Evolutionary conservation across 2,888 invertebrate genomes (phyloP), one percentile per base, ranked within the genome.

Genomic region (Spodoptera exigua): DNA sequence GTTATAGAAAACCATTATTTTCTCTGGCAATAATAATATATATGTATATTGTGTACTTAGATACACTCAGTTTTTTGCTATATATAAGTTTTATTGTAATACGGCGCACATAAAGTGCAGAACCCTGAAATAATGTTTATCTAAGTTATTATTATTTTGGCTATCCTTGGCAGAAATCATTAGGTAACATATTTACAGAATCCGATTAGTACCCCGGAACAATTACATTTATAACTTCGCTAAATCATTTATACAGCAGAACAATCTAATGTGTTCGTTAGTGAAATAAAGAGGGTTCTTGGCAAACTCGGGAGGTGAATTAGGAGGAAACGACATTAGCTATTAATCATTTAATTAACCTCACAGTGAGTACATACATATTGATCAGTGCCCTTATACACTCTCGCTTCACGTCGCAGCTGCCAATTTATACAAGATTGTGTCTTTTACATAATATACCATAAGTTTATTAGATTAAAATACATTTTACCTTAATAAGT

Each of bases 361-460:
- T 62, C 76, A 61, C 49, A 61, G 72, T 64, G 36, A 75, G 53
- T 64, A 71, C 56, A 64, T 78, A 69, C 67, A 67, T 67, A 72
- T 60, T 49, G 51, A 45, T 55, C 34, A 37, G 70, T 73, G 55
- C 55, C 44, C 44, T 35, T 35, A 54, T 54, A 67, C 68, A 60
- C 35, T 34, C 46, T 47, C 52, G 34, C 70, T 39, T 57, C 51
- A 53, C 34, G 32, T 48, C 43, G 53, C 56, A 60, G 71, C 60
- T 74, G 71, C 70, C 64, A 56, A 63, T 74, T 64, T 57, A 70
- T 62, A 70, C 53, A 70, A 54, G 49, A 54, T 60, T 60, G 74
- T 71, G 71, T 70, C 64, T 71, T 71, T 70, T 74, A 74, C 59
- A 70, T 60, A 56, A 71, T 57, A 57, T 70, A 61, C 51, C 40